Evolutionary conservation across 2,797 vertebrate species (phyloP), one percentile per base, ranked within the genome.

Genomic region (Notolepis coatsorum): DNA sequence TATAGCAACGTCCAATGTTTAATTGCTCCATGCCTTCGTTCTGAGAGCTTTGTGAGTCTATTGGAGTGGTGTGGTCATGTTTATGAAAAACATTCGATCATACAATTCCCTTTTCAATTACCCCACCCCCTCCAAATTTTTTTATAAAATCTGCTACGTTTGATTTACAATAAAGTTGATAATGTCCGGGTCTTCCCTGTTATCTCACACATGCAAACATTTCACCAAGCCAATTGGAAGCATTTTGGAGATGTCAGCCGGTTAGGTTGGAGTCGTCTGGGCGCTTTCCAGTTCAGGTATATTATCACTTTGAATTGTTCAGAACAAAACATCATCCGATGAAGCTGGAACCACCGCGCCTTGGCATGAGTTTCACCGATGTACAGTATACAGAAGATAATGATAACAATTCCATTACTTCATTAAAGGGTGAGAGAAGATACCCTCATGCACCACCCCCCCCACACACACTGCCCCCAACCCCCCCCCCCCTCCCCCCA

Each of bases 81-180:
- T 5, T 33, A n/a, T 12, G 35, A 23, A 13, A 20, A 1, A 73
- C 51, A 21, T 45, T 21, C 9, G 23, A 21, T 20, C 35, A 37
- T 3, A 12, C 15, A 5, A 37, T 71, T 87, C 79, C 80, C 62
- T 78, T 88, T 80, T 71, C 38, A 67, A 64, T 15, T 67, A n/a
- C n/a, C n/a, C n/a, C n/a, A n/a, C n/a, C n/a, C n/a, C 65, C 50
- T 49, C 15, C 38, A 50, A 45, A 39, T 65, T 54, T 59, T 31
- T 53, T 33, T 45, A 47, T 45, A 47, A 54, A 41, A 51, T 51
- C 28, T 50, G 61, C 55, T 70, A 53, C 63, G 54, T 55, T 56
- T 28, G 13, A 5, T 63, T 74, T 65, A 27, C 13, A 61, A 43
- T 23, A 45, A 71, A 39, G 33, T 5, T 35, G 37, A 48, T 39